phyloP scores from a whole-genome alignment of 2,888 invertebrate species.

The Proisotoma minuta region DNA sequence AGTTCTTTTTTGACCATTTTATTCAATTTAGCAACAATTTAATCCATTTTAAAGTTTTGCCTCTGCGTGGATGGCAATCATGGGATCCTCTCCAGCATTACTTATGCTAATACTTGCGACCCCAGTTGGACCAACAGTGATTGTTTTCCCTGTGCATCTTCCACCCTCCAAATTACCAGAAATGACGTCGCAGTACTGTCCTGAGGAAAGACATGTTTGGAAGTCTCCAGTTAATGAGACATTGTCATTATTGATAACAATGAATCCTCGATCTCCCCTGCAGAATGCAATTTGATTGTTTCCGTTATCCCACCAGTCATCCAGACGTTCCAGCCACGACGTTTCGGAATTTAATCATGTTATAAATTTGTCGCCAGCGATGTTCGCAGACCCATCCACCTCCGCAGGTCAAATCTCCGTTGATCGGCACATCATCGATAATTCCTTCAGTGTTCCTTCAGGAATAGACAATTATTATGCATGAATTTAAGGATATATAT shows the following conservation, averaged over 20 bases:
- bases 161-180: slow-evolving; percentile 39
- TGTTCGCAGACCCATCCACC: slow-evolving; percentile 59
- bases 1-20: too few relatives aligned
- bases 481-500: too few relatives aligned
- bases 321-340: slow-evolving; percentile 56
- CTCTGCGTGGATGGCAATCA: slow-evolving; percentile 50
- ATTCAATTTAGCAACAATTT: too few relatives aligned
- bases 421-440: slow-evolving; percentile 51
- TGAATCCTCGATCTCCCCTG: slow-evolving; percentile 58
- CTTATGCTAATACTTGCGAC: slow-evolving; percentile 49
- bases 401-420: slow-evolving; percentile 49
- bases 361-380: slow-evolving; percentile 74
- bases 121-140: slow-evolving; percentile 51
- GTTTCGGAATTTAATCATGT: slow-evolving; percentile 74
- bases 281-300: slow-evolving; percentile 70
- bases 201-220: slow-evolving; percentile 51
- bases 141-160: slow-evolving; percentile 51
- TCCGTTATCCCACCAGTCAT: slow-evolving; percentile 75
- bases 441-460: slow-evolving; percentile 49
- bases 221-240: slow-evolving; percentile 46
- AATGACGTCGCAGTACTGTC: slow-evolving; percentile 56
- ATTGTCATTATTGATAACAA: slow-evolving; percentile 59
- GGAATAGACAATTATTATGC: too few relatives aligned
- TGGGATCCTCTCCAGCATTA: slow-evolving; percentile 49
- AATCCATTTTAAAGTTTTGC: too few relatives aligned